Percentiles rank a stretch among this genome's conserved stretches.
Conservation (phyloP, 2,797 vertebrate genomes). For the Chelmon rostratus region DNA sequence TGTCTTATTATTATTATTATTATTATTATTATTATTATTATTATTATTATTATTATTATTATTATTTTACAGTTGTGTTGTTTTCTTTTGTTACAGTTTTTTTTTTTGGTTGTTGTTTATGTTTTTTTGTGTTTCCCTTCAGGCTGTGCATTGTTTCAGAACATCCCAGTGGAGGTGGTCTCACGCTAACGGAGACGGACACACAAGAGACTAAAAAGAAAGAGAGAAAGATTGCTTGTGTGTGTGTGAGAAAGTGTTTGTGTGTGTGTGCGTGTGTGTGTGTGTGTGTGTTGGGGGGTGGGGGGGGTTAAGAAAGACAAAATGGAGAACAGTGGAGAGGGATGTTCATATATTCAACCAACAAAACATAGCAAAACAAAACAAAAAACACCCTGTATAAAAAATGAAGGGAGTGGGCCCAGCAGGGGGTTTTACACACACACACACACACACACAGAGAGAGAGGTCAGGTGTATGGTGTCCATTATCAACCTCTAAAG, state of each 20-base stretch:
- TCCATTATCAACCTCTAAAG: constrained; percentile 49
- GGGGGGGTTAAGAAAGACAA: not conserved
- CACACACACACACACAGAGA: not conserved
- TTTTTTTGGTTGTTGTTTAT: constrained; percentile 85
- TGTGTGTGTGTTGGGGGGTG: constrained; percentile 5
- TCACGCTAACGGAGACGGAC: constrained; percentile 88
- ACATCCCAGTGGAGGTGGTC: constrained; percentile 96
- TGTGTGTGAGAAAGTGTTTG: constrained; percentile 16
- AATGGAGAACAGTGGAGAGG: constrained; percentile 29
- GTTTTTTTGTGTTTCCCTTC: constrained; percentile 92
- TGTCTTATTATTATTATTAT: constrained; percentile 8
- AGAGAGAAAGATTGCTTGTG: constrained; percentile 45
- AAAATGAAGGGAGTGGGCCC: constrained; percentile 12
- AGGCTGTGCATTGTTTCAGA: constrained; percentile 99
- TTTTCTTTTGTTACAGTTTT: constrained; percentile 67
- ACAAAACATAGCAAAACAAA: too few relatives aligned
- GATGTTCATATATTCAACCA: constrained; percentile 22
- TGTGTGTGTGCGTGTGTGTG: constrained; percentile 6
- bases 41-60: constrained; percentile 65
- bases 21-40: constrained; percentile 56
- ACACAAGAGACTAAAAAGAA: constrained; percentile 67
- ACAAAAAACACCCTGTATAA: constrained; percentile 13
- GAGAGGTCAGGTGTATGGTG: constrained; percentile 32
- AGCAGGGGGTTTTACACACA: constrained; percentile 14
- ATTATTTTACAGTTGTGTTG: constrained; percentile 74